A percentile compares a stretch with the other conserved stretches of the same genome.
Evolutionary conservation across 2,113 vertebrate species (phyloP).

Genomic region (Sander lucioperca): DNA sequence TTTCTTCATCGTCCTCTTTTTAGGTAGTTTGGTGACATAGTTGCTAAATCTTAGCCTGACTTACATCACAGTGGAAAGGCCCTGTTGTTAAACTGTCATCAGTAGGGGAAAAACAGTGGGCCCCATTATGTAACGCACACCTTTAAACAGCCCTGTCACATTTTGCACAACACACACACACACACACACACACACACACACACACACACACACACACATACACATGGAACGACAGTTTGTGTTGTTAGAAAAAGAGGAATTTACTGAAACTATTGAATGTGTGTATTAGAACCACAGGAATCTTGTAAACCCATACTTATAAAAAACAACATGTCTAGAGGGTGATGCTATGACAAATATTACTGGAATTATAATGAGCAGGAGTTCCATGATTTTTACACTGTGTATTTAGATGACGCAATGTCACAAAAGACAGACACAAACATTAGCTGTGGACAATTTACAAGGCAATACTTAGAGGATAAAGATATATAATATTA

Average conservation of each 20-base stretch:
- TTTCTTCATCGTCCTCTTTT: background rate
- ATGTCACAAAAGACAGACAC: conserved; percentile 25
- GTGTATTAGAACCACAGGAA: conserved; percentile 41
- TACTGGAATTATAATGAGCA: conserved; percentile 45
- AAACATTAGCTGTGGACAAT: background rate
- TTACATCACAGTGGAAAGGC: conserved; percentile 1
- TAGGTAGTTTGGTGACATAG: background rate
- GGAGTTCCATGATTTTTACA: conserved; percentile 33
- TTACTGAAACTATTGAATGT: conserved; percentile 56
- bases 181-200: conserved; percentile 21
- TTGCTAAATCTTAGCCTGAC: background rate
- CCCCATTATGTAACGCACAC: conserved; percentile 54
- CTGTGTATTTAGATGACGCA: conserved; percentile 54
- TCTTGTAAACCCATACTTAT: conserved; percentile 57
- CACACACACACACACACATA: conserved; percentile 18
- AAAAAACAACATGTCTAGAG: conserved; percentile 28
- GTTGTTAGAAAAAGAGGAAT: conserved; percentile 44
- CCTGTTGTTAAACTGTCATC: conserved; percentile 54
- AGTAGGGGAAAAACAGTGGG: conserved; percentile 20
- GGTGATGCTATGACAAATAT: background rate
- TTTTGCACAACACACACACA: conserved; percentile 2
- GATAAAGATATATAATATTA: background rate
- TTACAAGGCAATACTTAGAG: background rate
- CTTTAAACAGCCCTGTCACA: conserved; percentile 25
- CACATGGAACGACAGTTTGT: conserved; percentile 33